Conservation (phyloP, 1,140 invertebrate species). For the Thaumatotibia leucotreta region DNA sequence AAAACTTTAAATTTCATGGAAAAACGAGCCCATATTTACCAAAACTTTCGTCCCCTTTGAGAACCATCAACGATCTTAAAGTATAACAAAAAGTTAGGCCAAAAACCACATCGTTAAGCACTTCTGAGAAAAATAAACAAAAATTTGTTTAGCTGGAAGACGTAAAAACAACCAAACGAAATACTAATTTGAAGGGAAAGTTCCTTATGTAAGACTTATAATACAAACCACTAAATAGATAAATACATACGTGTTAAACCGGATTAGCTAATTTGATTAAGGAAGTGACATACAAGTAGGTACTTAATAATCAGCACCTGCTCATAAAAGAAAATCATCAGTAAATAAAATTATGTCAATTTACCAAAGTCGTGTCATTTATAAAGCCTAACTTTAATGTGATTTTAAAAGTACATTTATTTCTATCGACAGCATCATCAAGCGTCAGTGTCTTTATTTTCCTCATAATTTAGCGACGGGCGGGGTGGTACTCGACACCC, state of each 20-base stretch:
- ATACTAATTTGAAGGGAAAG: too few species aligned
- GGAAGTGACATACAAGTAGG: too few species aligned
- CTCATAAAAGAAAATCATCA: too few species aligned
- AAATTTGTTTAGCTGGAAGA: neutral
- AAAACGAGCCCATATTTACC: neutral
- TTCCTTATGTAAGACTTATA: too few species aligned
- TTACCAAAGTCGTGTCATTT: neutral
- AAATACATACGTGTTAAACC: too few species aligned
- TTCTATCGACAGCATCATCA: neutral
- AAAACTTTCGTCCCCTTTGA: neutral
- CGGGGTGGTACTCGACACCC: neutral
- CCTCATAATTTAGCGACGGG: neutral
- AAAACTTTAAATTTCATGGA: neutral
- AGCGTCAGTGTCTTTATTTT: slow-evolving; percentile 1
- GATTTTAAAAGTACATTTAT: neutral
- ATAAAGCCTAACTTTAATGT: neutral
- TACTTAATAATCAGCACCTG: too few species aligned
- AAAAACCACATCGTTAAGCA: neutral
- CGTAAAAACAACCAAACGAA: neutral
- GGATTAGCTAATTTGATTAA: too few species aligned
- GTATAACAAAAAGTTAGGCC: slow-evolving; percentile 2
- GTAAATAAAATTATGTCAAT: neutral
- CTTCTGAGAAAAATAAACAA: neutral
- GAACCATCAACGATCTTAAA: neutral
- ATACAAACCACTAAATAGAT: too few species aligned